Percentiles rank a stretch among this genome's conserved stretches.
Evolutionary conservation across 1,140 invertebrate species (phyloP).

Genomic region (Conus betulinus): DNA sequence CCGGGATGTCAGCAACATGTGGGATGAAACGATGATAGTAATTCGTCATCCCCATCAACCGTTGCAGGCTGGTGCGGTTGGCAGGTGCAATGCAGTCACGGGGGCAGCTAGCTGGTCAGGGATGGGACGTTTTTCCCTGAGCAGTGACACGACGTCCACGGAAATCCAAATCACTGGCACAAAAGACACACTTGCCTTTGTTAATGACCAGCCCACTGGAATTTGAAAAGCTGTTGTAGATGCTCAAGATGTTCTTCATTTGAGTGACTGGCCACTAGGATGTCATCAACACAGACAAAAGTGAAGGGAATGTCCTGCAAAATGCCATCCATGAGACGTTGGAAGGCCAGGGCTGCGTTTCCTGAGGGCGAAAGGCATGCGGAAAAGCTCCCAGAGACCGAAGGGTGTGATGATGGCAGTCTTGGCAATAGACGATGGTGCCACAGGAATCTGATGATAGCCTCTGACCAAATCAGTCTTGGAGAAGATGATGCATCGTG

Average conservation of each 20-base stretch:
- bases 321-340: too few species aligned
- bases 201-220: slow-evolving; percentile 4
- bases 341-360: slow-evolving; percentile 22
- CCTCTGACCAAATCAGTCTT: slow-evolving; percentile 8
- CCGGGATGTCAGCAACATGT: slow-evolving; percentile 31
- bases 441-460: slow-evolving; percentile 13
- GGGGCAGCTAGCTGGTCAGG: neutral
- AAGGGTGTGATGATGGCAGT: too few species aligned
- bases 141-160: neutral
- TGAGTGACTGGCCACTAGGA: too few species aligned
- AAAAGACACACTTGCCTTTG: slow-evolving; percentile 12
- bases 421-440: neutral
- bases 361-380: slow-evolving; percentile 9
- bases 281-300: too few species aligned
- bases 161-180: slow-evolving; percentile 14
- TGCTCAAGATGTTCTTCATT: too few species aligned
- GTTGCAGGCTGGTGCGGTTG: slow-evolving; percentile 28
- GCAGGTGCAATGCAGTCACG: neutral
- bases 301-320: too few species aligned
- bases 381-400: neutral
- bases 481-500: neutral
- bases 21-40: too few species aligned
- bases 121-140: neutral
- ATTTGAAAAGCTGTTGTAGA: too few species aligned
- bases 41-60: slow-evolving; percentile 66